Conservation (phyloP, 2,888 invertebrate genomes). For the Dyspetes luteomarginatus region DNA sequence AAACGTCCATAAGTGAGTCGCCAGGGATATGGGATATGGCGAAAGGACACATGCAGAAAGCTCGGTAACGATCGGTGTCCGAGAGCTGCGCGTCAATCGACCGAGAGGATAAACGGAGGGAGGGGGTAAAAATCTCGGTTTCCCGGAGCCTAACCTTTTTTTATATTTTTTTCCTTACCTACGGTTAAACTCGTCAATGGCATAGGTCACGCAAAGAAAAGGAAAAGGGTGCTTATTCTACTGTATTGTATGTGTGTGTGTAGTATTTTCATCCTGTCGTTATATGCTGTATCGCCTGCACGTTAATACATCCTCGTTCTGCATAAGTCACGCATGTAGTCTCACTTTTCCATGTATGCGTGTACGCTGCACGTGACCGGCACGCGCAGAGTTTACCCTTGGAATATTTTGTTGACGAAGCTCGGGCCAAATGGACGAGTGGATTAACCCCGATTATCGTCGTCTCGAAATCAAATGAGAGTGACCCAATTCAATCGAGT, state of each 20-base stretch:
- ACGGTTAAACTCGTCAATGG: constrained; percentile 46
- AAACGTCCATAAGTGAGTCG: neutral
- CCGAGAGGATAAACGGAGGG: neutral
- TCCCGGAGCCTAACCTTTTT: constrained; percentile 33
- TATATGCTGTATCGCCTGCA: neutral
- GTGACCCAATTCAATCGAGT: too few relatives aligned
- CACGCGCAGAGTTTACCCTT: neutral
- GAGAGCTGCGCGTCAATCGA: constrained; percentile 7
- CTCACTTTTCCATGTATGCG: too few relatives aligned
- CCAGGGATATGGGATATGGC: neutral
- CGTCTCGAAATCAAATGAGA: too few relatives aligned
- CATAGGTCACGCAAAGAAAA: constrained; percentile 51
- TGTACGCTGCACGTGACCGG: neutral
- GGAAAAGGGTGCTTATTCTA: neutral
- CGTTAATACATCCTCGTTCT: too few relatives aligned
- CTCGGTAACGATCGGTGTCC: constrained; percentile 50
- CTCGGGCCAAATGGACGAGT: neutral
- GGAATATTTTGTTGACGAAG: neutral
- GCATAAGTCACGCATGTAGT: too few relatives aligned
- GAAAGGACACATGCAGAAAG: constrained; percentile 1
- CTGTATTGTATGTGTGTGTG: too few relatives aligned
- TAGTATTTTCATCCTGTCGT: neutral
- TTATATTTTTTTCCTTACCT: constrained; percentile 47
- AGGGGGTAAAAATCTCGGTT: constrained; percentile 8
- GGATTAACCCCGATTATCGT: neutral